These are phyloP conservation scores for Schizaphis graminum DNA, from an alignment of 2,888 invertebrate species.

Conservation along the genomic window DNA sequence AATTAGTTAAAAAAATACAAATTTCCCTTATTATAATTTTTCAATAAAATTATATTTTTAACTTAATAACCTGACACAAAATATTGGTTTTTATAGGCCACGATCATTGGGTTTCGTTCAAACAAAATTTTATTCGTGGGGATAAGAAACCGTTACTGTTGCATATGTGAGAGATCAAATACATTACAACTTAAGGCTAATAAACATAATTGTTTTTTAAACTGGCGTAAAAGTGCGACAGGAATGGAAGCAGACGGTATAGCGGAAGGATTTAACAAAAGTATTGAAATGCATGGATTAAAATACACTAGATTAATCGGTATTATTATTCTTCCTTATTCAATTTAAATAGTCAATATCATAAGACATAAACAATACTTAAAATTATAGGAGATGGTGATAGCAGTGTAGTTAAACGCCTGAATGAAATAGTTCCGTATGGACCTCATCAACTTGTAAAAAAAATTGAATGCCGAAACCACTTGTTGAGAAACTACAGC, in stretches of 20 bases:
- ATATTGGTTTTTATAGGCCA: neutral
- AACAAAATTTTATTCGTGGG: constrained; percentile 5
- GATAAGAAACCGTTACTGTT: constrained; percentile 13
- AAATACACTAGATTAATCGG: constrained; percentile 18
- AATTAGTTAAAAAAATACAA: too few species aligned
- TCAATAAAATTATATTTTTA: too few species aligned
- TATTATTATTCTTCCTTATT: constrained; percentile 1
- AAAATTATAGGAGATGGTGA: constrained; percentile 25
- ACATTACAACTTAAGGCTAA: neutral
- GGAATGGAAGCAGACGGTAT: constrained; percentile 16
- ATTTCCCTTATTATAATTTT: too few species aligned
- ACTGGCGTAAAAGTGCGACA: constrained; percentile 2
- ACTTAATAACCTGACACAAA: too few species aligned
- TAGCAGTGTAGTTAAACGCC: constrained; percentile 12
- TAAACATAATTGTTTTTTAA: neutral
- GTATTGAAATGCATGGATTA: neutral
- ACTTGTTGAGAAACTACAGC: constrained; percentile 4
- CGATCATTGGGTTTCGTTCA: neutral
- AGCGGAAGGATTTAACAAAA: neutral
- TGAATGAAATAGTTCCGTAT: constrained; percentile 13
- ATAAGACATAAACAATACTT: neutral
- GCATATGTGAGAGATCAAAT: neutral
- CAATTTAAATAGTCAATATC: neutral
- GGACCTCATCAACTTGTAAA: neutral
- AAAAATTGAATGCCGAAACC: constrained; percentile 28